Base-by-base conservation (phyloP, 2,797 vertebrate genomes). In the Protosalanx chinensis region DNA sequence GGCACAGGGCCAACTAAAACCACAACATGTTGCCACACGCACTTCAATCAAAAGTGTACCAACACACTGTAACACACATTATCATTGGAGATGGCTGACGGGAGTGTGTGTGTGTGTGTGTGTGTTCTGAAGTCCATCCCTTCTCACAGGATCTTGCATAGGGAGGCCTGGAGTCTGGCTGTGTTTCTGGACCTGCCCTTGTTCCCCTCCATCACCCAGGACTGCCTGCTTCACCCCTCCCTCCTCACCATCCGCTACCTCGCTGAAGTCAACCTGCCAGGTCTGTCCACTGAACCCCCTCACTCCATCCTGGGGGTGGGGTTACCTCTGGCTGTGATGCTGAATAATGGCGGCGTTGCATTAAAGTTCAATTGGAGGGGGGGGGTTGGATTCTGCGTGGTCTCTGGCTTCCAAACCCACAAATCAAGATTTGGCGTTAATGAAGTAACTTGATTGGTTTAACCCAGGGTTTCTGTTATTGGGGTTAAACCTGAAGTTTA, bases 241-340 rank as follows among this genome's bases (percentile, higher is more conserved):
- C 82, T 91, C 67, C 86, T 99, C 75, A 94, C 93, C 81, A 83
- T 95, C 83, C 96, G 96, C 70, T 97, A 96, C 86, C 86, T 98
- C 77, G 88, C 89, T 29, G 96, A 97, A 69, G 88, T 88, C 75
- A 98, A 98, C 84, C 93, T 99, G 65, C 97, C 97, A 30, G 94
- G 97, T 83, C 56, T 46, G 13, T 15, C 58, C 6, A 59, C 13
- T 20, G n/a, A 16, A 6, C n/a, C 1, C 27, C 18, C 13, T 7
- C 37, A 3, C 23, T 1, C 12, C 13, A 49, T 18, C 35, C 23
- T 29, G 10, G 10, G 33, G 35, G 41, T 23, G 1, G 33, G 35
- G 20, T 41, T 1, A 33, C 30, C 30, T 2, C 27, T 33, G n/a
- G 60, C 30, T 29, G 30, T 41, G 37, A 41, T 41, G 37, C 37